Percentiles rank a stretch among this genome's conserved stretches.
These are phyloP conservation scores for Pseudanteris insignis DNA, from an alignment of 2,888 invertebrate species.

Conservation along the genomic window DNA sequence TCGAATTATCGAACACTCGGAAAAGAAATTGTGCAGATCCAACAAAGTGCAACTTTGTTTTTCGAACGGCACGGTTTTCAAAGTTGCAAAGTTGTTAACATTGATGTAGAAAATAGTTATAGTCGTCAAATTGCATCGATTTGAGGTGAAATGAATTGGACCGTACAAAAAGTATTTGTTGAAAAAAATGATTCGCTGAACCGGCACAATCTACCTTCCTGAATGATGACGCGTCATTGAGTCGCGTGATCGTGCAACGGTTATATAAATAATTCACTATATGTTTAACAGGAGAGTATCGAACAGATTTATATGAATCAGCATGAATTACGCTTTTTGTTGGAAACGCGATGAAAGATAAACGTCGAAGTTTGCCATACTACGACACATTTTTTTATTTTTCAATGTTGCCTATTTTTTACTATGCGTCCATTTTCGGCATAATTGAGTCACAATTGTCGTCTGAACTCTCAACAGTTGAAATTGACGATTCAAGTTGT, in stretches of 20 bases:
- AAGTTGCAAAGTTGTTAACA: no score
- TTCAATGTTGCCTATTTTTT: background rate
- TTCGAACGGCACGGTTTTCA: conserved; percentile 27
- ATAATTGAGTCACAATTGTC: background rate
- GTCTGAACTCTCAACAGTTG: no score
- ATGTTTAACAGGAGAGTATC: conserved; percentile 43
- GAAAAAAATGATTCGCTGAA: conserved; percentile 35
- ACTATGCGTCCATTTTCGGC: background rate
- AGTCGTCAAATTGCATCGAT: no score
- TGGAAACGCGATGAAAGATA: conserved; percentile 39
- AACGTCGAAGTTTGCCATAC: conserved; percentile 29
- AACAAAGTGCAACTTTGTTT: conserved; percentile 39
- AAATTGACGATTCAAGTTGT: no score
- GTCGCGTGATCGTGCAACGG: conserved; percentile 45
- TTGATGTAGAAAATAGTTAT: no score
- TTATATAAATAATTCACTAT: conserved; percentile 44
- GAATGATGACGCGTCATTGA: conserved; percentile 40
- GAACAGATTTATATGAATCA: conserved; percentile 45
- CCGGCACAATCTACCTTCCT: conserved; percentile 44
- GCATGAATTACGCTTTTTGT: conserved; percentile 35
- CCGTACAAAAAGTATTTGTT: conserved; percentile 7
- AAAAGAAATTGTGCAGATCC: conserved; percentile 43
- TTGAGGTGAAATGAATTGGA: conserved; percentile 9
- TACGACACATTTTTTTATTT: conserved; percentile 28
- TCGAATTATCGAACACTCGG: conserved; percentile 46